These are phyloP conservation scores for Petroica traversi DNA, from an alignment of 2,113 vertebrate species.

Conservation along the genomic window DNA sequence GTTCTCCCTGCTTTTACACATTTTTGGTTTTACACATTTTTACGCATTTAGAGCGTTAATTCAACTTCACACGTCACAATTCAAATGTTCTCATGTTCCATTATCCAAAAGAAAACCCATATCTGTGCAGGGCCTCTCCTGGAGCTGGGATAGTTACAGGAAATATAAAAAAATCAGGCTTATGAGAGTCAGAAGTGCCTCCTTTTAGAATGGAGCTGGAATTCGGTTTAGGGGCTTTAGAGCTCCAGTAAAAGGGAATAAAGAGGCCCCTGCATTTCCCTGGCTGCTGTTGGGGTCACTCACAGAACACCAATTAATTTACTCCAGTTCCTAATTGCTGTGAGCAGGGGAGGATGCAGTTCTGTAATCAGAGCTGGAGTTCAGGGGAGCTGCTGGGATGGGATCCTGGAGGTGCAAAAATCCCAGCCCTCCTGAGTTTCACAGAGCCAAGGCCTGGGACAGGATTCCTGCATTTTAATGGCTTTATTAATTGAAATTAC, in stretches of 20 bases:
- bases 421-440: background rate
- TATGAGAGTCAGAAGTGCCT: background rate
- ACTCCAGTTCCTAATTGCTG: background rate
- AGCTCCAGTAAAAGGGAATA: background rate
- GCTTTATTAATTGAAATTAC: background rate
- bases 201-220: background rate
- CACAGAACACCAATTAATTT: background rate
- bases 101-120: background rate
- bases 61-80: background rate
- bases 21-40: background rate
- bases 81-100: accelerated
- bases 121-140: background rate
- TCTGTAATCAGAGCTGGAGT: background rate
- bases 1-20: background rate
- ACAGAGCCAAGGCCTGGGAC: background rate
- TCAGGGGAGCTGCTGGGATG: background rate
- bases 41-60: no score
- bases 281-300: background rate
- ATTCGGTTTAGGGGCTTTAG: background rate
- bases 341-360: background rate
- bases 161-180: background rate
- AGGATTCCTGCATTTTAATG: background rate
- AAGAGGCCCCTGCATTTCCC: background rate
- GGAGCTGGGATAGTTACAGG: background rate
- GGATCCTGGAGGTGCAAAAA: background rate